Base-by-base conservation (phyloP, 2,797 vertebrate species). In the Harpagifer antarcticus region DNA sequence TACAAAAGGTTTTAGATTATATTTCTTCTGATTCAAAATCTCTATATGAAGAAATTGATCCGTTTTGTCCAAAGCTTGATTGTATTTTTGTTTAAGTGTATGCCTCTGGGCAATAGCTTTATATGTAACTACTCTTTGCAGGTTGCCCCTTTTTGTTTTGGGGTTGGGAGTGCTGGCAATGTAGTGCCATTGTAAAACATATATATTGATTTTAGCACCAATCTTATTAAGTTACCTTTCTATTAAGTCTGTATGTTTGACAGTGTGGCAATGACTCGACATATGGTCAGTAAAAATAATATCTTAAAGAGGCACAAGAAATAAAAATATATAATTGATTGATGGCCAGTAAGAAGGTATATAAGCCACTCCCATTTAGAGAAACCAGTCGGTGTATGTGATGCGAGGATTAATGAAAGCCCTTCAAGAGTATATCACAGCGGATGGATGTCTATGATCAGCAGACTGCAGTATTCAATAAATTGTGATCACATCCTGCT, bases 401-500 rank as follows among this genome's bases (percentile, higher is more conserved):
- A 74, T 43, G 17, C 77, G 7, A 42, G 53, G n/a, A 60, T 61
- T 17, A 72, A 73, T 20, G 48, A 16, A 68, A 66, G 70, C 31
- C 48, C 20, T 47, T 68, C 45, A 57, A 15, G 14, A 40, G 19
- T 43, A 13, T 13, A 48, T 68, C 53, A 67, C 11, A 3, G 16
- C 48, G 47, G 17, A 13, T 48, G 56, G 14, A 54, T 68, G 45
- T 64, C 42, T 16, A 53, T 43, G 15, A 69, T 45, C 56, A 23
- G 49, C 47, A 56, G 37, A 23, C 64, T 72, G n/a, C 33, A 68
- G 48, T 44, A 48, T 52, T 53, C 54, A 16, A 50, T 63, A 12
- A 55, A 68, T 63, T 82, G 33, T 48, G 23, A 83, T 83, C 62
- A 53, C 53, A 75, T 65, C 58, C 62, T 77, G 66, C 58, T 76